A percentile compares a stretch with the other conserved stretches of the same genome.
Evolutionary conservation across 2,888 invertebrate species (phyloP).

Genomic region (Gonocerus acuteangulatus): DNA sequence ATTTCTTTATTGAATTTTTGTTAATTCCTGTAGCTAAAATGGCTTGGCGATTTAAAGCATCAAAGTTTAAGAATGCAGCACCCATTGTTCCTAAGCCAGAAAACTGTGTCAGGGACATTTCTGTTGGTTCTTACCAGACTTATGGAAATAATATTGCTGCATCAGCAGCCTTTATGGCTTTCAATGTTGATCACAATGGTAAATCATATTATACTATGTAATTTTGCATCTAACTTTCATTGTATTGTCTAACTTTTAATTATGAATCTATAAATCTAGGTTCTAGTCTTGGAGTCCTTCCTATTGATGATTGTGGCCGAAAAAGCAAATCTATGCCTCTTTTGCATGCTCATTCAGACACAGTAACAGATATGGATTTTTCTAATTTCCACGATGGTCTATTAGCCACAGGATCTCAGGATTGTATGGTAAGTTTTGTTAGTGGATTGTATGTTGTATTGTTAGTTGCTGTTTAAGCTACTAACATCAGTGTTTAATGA

Average conservation of each 20-base stretch:
- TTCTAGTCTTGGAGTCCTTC: conserved; percentile 80
- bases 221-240: not conserved
- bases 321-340: conserved; percentile 82
- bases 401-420: conserved; percentile 82
- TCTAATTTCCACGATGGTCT: conserved; percentile 92
- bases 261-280: conserved; percentile 46
- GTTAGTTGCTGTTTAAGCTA: no score
- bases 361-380: conserved; percentile 90
- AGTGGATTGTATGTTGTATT: no score
- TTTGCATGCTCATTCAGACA: conserved; percentile 78
- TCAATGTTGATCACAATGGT: conserved; percentile 88
- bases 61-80: conserved; percentile 96
- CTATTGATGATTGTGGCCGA: conserved; percentile 79
- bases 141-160: conserved; percentile 93
- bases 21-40: no score
- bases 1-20: no score
- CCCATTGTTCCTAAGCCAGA: conserved; percentile 93
- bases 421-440: conserved; percentile 58
- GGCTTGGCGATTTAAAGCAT: conserved; percentile 95
- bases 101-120: conserved; percentile 75
- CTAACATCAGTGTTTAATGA: not conserved
- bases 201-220: conserved; percentile 49
- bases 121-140: conserved; percentile 86
- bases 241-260: not conserved
- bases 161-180: conserved; percentile 88